These are phyloP conservation scores for Eulithis prunata DNA, from an alignment of 2,888 invertebrate genomes.

Conservation along the genomic window DNA sequence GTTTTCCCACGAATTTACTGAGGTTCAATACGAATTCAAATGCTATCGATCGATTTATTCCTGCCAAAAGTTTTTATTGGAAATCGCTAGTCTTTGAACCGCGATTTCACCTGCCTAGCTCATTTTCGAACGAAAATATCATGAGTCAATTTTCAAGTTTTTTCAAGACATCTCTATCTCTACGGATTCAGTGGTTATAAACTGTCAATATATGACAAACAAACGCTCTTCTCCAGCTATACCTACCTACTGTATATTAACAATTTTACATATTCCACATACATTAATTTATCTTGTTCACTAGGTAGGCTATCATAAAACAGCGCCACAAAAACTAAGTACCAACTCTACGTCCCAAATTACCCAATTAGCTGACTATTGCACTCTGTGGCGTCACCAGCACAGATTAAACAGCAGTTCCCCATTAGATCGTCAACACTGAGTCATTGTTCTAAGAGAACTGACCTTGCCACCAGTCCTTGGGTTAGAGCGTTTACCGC, in stretches of 20 bases:
- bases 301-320: neutral
- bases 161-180: no score
- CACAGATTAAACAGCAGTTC: constrained; percentile 9
- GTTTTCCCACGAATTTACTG: neutral
- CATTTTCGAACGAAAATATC: no score
- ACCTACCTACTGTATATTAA: no score
- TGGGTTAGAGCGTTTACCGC: constrained; percentile 23
- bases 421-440: constrained; percentile 18
- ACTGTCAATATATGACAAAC: no score
- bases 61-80: no score
- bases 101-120: no score
- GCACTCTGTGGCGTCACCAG: constrained; percentile 16
- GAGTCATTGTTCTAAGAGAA: constrained; percentile 29
- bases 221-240: no score
- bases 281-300: neutral
- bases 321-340: constrained; percentile 5
- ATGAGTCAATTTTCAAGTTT: no score
- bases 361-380: constrained; percentile 16
- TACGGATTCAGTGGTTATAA: no score
- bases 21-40: no score
- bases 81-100: no score
- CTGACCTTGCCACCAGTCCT: constrained; percentile 30
- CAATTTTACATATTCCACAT: neutral
- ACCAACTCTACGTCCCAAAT: neutral
- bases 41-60: no score